Evolutionary conservation across 2,797 vertebrate species (phyloP).

Genomic region (Sebastes nivosus): DNA sequence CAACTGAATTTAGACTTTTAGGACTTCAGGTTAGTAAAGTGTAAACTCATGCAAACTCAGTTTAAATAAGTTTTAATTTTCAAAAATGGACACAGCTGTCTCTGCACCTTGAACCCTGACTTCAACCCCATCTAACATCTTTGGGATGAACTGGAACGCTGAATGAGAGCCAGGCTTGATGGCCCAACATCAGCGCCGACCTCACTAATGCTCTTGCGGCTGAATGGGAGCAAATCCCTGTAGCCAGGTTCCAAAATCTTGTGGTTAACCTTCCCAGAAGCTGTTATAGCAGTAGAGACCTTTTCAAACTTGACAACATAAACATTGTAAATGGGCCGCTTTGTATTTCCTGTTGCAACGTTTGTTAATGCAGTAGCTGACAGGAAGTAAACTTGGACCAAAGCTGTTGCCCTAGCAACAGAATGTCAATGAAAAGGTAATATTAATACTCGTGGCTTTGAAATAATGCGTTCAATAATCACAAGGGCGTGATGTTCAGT

Average conservation of each 20-base stretch:
- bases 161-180: neutral
- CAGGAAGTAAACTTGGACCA: too few relatives aligned
- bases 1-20: neutral
- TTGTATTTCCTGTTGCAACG: too few relatives aligned
- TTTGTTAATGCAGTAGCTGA: too few relatives aligned
- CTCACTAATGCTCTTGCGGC: neutral
- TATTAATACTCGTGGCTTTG: neutral
- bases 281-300: neutral
- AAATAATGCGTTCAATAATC: neutral
- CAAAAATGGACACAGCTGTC: neutral
- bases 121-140: neutral
- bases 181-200: neutral
- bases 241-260: neutral
- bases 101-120: neutral
- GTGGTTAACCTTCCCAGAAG: neutral
- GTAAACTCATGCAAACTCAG: neutral
- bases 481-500: neutral
- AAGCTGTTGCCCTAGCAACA: too few relatives aligned
- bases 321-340: too few relatives aligned
- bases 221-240: neutral
- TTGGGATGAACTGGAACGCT: neutral
- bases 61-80: neutral
- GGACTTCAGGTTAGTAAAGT: neutral
- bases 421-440: too few relatives aligned
- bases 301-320: too few relatives aligned